Evolutionary conservation across 2,113 vertebrate genomes (phyloP).

Genomic region (Xiphophorus maculatus): DNA sequence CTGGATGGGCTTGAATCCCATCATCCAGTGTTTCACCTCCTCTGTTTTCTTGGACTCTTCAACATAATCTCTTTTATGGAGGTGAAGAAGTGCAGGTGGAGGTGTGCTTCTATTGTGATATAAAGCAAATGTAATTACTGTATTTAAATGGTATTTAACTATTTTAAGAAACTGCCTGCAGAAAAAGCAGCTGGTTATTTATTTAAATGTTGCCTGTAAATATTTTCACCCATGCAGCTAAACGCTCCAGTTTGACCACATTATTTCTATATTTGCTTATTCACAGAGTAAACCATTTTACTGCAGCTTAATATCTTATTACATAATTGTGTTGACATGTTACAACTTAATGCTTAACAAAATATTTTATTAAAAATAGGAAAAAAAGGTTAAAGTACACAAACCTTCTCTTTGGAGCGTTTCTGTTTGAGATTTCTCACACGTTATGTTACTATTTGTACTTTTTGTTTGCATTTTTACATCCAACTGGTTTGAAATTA

Average conservation of each 20-base stretch:
- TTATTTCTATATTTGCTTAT: background rate
- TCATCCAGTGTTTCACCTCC: constrained; percentile 35
- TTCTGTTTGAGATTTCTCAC: too few relatives aligned
- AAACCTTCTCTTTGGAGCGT: too few relatives aligned
- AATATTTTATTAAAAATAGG: background rate
- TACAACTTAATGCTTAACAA: background rate
- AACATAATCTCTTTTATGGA: constrained; percentile 5
- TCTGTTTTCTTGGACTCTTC: constrained; percentile 18
- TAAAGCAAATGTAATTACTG: too few relatives aligned
- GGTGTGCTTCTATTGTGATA: too few relatives aligned
- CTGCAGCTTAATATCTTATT: too few relatives aligned
- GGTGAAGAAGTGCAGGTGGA: too few relatives aligned
- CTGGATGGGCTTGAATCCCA: constrained; percentile 36
- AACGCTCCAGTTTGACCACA: background rate
- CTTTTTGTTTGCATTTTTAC: too few relatives aligned
- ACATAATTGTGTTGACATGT: background rate
- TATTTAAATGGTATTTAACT: too few relatives aligned
- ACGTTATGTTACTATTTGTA: too few relatives aligned
- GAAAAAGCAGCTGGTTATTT: background rate
- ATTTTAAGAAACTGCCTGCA: background rate
- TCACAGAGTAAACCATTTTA: background rate
- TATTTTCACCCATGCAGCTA: background rate
- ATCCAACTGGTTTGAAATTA: too few relatives aligned
- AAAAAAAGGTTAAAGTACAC: too few relatives aligned
- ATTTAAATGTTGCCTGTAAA: background rate